phyloP scores from a whole-genome alignment of 1,140 invertebrate species.

The Dysdera silvatica region DNA sequence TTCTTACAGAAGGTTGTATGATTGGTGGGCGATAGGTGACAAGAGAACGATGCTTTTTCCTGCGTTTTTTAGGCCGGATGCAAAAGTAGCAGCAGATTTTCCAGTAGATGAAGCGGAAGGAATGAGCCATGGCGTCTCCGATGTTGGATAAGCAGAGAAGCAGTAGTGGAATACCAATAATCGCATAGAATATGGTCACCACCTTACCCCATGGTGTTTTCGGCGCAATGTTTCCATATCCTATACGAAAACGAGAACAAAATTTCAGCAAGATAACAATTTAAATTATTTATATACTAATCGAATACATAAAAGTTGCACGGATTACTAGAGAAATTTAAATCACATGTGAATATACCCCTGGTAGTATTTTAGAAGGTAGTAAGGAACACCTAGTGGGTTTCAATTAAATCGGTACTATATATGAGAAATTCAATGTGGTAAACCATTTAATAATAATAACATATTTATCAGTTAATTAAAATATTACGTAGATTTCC shows the following conservation, averaged over 20 bases:
- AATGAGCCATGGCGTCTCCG: constrained; percentile 90
- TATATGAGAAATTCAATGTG: too few species aligned
- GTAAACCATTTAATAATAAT: too few species aligned
- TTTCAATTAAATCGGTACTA: too few species aligned
- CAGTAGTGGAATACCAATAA: constrained; percentile 89
- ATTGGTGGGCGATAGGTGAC: background rate
- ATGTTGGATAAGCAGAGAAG: constrained; percentile 88
- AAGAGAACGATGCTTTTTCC: background rate
- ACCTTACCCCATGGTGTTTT: constrained; percentile 87
- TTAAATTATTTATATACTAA: too few species aligned
- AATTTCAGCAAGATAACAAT: too few species aligned
- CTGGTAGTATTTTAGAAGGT: too few species aligned
- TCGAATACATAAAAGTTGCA: too few species aligned
- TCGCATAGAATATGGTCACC: constrained; percentile 90
- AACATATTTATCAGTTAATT: too few species aligned
- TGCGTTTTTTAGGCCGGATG: constrained; percentile 27
- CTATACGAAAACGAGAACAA: constrained; percentile 55
- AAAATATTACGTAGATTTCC: too few species aligned
- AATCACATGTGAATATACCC: too few species aligned
- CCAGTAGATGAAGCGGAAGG: constrained; percentile 86
- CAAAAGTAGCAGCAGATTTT: constrained; percentile 62
- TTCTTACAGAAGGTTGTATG: background rate
- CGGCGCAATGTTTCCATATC: constrained; percentile 90
- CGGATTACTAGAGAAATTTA: too few species aligned
- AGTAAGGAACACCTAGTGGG: too few species aligned